Evolutionary conservation across 1,140 invertebrate species (phyloP).

Genomic region (Drosophila bipectinata): DNA sequence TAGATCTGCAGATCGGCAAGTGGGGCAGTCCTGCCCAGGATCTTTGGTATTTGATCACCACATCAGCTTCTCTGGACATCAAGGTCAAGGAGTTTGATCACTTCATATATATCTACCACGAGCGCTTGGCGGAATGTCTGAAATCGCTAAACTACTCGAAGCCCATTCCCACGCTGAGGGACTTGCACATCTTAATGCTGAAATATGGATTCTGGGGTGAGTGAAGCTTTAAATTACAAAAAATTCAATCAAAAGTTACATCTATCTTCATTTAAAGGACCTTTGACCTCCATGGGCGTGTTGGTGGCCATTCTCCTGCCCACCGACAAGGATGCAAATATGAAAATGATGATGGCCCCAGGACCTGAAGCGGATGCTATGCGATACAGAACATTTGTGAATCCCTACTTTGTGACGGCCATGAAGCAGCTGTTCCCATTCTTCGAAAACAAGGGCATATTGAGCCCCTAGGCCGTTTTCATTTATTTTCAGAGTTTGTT

Average conservation of each 20-base stretch:
- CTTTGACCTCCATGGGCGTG: slow-evolving; percentile 35
- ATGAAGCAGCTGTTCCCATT: slow-evolving; percentile 60
- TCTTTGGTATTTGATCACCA: slow-evolving; percentile 62
- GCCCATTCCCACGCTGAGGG: slow-evolving; percentile 49
- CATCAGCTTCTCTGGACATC: slow-evolving; percentile 57
- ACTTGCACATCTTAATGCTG: slow-evolving; percentile 59
- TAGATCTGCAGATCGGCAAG: slow-evolving; percentile 66
- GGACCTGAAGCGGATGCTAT: slow-evolving; percentile 61
- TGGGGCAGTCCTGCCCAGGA: slow-evolving; percentile 69
- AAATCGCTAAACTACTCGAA: slow-evolving; percentile 59
- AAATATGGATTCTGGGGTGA: slow-evolving; percentile 65
- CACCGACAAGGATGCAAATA: slow-evolving; percentile 61
- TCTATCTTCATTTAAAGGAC: slow-evolving; percentile 21
- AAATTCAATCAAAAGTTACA: background rate
- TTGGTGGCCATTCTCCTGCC: slow-evolving; percentile 43
- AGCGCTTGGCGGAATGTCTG: slow-evolving; percentile 52
- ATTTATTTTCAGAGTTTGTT: background rate
- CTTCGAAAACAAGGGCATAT: slow-evolving; percentile 50
- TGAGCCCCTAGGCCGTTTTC: background rate
- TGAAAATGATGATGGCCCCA: slow-evolving; percentile 48
- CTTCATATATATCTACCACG: slow-evolving; percentile 70
- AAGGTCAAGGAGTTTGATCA: slow-evolving; percentile 66
- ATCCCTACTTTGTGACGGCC: slow-evolving; percentile 49
- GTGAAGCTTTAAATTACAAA: background rate
- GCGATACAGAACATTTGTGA: slow-evolving; percentile 30